These are phyloP conservation scores for Pristionchus exspectatus DNA, from an alignment of 2,888 invertebrate species.

Conservation along the genomic window DNA sequence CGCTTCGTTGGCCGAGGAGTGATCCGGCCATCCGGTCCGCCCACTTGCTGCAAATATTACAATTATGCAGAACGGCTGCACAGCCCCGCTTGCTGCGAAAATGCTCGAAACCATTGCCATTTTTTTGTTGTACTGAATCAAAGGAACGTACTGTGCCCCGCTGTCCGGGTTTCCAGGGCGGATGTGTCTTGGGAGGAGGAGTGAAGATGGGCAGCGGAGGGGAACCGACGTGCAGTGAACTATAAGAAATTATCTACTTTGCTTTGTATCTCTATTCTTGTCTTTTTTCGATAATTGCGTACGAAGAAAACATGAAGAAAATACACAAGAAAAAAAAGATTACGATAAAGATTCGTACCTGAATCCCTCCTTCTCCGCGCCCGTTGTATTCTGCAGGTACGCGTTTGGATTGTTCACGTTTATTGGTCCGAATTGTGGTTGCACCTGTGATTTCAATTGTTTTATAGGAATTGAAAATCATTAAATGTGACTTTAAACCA, in stretches of 20 bases:
- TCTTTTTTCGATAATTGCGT: background rate
- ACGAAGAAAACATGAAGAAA: background rate
- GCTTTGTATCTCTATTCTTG: too few species aligned
- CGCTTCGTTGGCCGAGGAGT: conserved; percentile 35
- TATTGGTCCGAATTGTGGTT: conserved; percentile 76
- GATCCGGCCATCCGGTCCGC: conserved; percentile 65
- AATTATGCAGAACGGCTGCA: background rate
- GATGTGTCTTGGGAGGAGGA: conserved; percentile 68
- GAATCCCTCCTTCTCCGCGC: conserved; percentile 6
- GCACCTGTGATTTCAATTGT: conserved; percentile 57
- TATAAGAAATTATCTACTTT: background rate
- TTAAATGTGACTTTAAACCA: too few species aligned
- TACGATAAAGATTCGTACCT: background rate
- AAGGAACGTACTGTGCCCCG: background rate
- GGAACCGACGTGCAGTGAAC: conserved; percentile 64
- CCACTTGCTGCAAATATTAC: conserved; percentile 63
- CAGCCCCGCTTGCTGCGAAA: too few species aligned
- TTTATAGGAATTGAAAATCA: background rate
- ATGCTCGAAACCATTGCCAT: too few species aligned
- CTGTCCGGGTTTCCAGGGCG: conserved; percentile 40
- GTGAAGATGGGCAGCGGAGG: conserved; percentile 69
- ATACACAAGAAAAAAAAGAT: too few species aligned
- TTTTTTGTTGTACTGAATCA: background rate
- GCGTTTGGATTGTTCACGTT: conserved; percentile 75
- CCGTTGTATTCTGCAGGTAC: conserved; percentile 65